Conservation (phyloP, 37 sponge, comb jelly and placozoan genomes). For the Geodia barretti region DNA sequence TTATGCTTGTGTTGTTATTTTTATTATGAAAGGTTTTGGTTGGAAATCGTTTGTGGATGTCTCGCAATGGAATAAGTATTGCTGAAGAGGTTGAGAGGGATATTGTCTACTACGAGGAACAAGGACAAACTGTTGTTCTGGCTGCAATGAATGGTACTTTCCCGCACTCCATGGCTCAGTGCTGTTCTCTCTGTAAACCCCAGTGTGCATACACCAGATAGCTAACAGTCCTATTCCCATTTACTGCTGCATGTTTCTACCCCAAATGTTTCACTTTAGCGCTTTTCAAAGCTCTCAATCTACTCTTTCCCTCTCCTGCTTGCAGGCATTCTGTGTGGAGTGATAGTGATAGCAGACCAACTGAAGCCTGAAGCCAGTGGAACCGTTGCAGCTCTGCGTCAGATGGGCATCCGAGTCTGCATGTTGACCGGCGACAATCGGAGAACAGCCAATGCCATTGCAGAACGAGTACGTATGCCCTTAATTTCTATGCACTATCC, state of each 20-base stretch:
- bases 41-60: conserved; percentile 25
- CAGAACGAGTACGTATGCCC: conserved; percentile 2
- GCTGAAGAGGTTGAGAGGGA: not conserved
- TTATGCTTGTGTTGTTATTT: no score
- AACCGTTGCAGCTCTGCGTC: conserved; percentile 29
- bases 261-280: no score
- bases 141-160: conserved; percentile 17
- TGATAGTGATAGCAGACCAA: conserved; percentile 64
- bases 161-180: no score
- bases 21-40: conserved; percentile 34
- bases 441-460: conserved; percentile 75
- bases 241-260: no score
- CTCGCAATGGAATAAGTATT: conserved; percentile 1
- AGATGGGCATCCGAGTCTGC: conserved; percentile 27
- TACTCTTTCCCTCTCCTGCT: not conserved
- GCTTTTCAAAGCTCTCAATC: no score
- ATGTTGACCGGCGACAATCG: conserved; percentile 83
- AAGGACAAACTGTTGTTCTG: conserved; percentile 38
- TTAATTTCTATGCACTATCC: no score
- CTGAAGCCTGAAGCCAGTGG: conserved; percentile 35
- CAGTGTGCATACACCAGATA: no score
- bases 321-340: conserved; percentile 32
- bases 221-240: no score
- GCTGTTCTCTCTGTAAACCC: no score
- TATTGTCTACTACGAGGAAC: not conserved